Evolutionary conservation across 2,113 vertebrate species (phyloP).

Genomic region (Panthera uncia): DNA sequence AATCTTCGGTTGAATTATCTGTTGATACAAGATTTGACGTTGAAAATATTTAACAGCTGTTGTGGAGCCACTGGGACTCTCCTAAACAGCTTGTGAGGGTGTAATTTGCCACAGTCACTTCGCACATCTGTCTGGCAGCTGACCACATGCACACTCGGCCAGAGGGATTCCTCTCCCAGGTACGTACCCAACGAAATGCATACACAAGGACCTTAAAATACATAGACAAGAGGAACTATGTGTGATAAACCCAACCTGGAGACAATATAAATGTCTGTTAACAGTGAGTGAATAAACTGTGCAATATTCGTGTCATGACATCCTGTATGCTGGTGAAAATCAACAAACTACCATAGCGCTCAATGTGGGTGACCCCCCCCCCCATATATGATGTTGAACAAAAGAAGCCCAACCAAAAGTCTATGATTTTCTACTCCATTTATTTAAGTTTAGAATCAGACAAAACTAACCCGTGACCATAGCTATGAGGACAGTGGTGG

Average conservation of each 20-base stretch:
- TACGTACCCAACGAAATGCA: background rate
- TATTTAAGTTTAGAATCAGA: background rate
- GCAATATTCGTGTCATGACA: background rate
- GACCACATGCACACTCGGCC: background rate
- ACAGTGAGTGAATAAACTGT: background rate
- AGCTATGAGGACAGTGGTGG: background rate
- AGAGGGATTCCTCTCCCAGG: background rate
- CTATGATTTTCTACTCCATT: background rate
- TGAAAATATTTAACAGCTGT: background rate
- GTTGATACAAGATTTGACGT: background rate
- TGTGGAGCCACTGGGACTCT: background rate
- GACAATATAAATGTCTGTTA: background rate
- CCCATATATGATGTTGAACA: background rate
- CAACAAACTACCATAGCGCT: background rate
- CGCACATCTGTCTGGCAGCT: background rate
- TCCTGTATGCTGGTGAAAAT: background rate
- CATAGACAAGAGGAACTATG: background rate
- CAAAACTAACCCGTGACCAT: background rate
- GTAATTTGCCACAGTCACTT: background rate
- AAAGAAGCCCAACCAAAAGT: background rate
- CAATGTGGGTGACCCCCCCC: background rate
- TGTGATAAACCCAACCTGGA: background rate
- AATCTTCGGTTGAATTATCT: background rate
- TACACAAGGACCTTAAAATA: background rate
- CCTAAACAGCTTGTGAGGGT: background rate